phyloP scores from a whole-genome alignment of 2,797 vertebrate genomes.

The Sphenodon punctatus region DNA sequence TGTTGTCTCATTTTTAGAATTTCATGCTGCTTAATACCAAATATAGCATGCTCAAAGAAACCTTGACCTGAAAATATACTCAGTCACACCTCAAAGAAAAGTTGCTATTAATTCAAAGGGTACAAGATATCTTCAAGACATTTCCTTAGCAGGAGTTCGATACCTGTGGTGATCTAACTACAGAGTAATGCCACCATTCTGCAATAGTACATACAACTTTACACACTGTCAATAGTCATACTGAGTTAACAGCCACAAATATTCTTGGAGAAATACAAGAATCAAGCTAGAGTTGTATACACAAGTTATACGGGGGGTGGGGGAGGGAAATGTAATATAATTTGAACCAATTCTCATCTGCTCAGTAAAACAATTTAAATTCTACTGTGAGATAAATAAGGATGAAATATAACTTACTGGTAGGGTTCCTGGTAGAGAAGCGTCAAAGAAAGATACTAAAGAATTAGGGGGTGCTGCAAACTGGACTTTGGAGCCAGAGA shows the following conservation, averaged over 20 bases:
- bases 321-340: too few relatives aligned
- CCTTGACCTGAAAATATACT: background rate
- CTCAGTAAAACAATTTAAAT: background rate
- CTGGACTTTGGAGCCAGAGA: constrained; percentile 88
- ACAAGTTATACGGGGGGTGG: too few relatives aligned
- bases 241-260: too few relatives aligned
- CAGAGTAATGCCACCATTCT: background rate
- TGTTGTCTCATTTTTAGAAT: constrained; percentile 30
- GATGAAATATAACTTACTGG: constrained; percentile 82
- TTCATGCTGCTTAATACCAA: constrained; percentile 14
- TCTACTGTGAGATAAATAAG: constrained; percentile 15
- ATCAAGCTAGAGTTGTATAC: background rate
- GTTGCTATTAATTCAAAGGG: background rate
- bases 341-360: background rate
- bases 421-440: constrained; percentile 94
- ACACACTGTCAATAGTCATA: too few relatives aligned
- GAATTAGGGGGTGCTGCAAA: constrained; percentile 95
- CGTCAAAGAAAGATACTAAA: constrained; percentile 94
- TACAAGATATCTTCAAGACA: background rate
- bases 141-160: background rate
- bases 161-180: background rate
- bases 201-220: too few relatives aligned
- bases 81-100: constrained; percentile 14
- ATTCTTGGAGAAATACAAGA: background rate
- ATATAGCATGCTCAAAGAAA: background rate